Conservation (phyloP, 92 coral and sea anemone species). For the Epizoanthus fatuus region DNA sequence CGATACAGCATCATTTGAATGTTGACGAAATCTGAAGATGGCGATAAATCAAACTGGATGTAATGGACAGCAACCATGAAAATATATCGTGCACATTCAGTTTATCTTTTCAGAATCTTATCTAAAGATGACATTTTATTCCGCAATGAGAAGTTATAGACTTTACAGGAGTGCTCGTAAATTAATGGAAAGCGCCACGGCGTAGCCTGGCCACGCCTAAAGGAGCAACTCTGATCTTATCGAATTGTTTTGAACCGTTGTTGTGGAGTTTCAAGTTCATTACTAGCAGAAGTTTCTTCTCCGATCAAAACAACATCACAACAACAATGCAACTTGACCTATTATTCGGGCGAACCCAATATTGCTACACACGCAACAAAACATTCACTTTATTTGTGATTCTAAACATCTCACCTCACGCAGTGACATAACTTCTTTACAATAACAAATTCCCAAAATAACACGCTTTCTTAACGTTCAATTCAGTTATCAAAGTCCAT, state of each 20-base stretch:
- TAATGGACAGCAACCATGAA: slow-evolving; percentile 19
- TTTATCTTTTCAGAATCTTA: slow-evolving; percentile 20
- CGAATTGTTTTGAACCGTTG: slow-evolving; percentile 3
- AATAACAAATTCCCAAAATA: slow-evolving; percentile 8
- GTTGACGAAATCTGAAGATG: background rate
- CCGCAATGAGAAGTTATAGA: background rate
- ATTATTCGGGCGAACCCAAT: background rate
- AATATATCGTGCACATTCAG: slow-evolving; percentile 7
- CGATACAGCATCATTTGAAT: background rate
- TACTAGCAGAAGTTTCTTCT: background rate
- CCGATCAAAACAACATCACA: slow-evolving; percentile 6
- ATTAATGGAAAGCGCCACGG: background rate
- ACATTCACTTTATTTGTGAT: background rate
- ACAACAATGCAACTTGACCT: background rate
- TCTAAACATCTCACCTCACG: slow-evolving; percentile 8
- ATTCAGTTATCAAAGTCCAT: background rate
- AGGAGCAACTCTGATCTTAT: slow-evolving; percentile 1
- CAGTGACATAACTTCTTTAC: slow-evolving; percentile 3
- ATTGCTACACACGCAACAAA: slow-evolving; percentile 20
- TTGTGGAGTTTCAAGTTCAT: slow-evolving; percentile 14
- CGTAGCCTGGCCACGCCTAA: slow-evolving; percentile 9
- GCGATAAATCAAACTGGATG: background rate
- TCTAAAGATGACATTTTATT: slow-evolving; percentile 22
- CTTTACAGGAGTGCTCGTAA: background rate
- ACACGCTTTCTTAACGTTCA: slow-evolving; percentile 25